Evolutionary conservation across 1,140 invertebrate species (phyloP), one percentile per base, ranked within the genome.

Genomic region (Maniola jurtina): DNA sequence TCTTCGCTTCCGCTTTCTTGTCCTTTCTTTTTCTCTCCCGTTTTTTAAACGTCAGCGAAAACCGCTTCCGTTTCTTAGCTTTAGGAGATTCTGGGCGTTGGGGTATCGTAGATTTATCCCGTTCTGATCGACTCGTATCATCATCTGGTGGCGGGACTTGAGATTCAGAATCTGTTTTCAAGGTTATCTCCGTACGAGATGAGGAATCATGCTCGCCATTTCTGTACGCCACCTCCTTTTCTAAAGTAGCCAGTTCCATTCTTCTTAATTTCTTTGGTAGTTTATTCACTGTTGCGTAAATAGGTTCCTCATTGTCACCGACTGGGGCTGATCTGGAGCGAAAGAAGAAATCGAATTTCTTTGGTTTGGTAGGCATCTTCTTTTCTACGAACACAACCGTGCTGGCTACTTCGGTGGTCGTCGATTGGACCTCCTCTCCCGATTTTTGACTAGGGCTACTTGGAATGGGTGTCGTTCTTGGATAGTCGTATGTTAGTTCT

Each of bases 201-300:
- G 88, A 89, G 2, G 85, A 86, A 59, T 89, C 84, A 5, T 80
- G 75, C 40, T 88, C 87, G 0, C 75, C 79, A 36, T 80, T 75
- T 78, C 83, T 87, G 64, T 92, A 92, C 0, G 86, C 83, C 11
- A 92, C 88, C 73, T 92, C 91, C 70, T 91, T 91, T 68, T 92
- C 91, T 50, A 92, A 70, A 75, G 91, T 91, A 3, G 82, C 89
- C 15, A 92, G 73, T 58, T 92, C 88, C 80, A 92, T 88, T 67
- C 88, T 75, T 58, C 87, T 77, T 45, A 91, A 64, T 70, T 89
- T 84, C 64, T 91, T 92, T 11, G 91, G 90, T 42, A 92, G 67
- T 76, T 92, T 92, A 70, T 92, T 91, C 0, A 92, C 91, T 33
- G 91, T 92, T 4, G 91, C 91, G 62, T 92, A 92, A 63, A 92